Base-by-base conservation (phyloP, 2,113 vertebrate species). In the Butorides virescens region DNA sequence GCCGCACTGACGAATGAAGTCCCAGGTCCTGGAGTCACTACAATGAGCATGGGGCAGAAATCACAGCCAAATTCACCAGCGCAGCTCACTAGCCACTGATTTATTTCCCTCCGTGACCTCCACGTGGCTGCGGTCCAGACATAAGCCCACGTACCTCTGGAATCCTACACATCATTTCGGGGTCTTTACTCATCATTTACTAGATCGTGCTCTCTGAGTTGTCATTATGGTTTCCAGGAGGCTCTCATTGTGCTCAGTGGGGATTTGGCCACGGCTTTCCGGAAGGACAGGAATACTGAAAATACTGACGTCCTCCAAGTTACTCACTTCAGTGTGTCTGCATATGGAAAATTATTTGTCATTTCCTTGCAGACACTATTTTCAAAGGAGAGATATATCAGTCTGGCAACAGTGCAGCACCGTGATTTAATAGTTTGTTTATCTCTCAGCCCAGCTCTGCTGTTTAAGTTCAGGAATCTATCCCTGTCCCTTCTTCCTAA, bases 401-500 rank as follows among this genome's bases (percentile, higher is more conserved):
- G 53, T 22, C 92, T 95, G 92, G 89, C 91, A 95, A 20, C 13
- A 21, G 77, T 0, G 5, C 77, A 95, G 89, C 80, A 59, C 74
- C 1, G 8, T 94, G 88, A 95, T 93, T 96, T 91, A 96, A 78
- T 68, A 62, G 86, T 87, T 95, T 96, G 90, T 95, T 97, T 97
- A 94, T 92, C 94, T 91, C 91, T 49, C 84, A 87, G 70, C 44
- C 66, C 83, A 85, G 70, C 61, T 92, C 74, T 67, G 86, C 91
- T 50, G 50, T 47, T 61, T 53, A 34, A 94, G 74, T 18, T 79
- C 62, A 82, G 5, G 8, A 62, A 62, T 79, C 70, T 49, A 65
- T 62, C 50, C 73, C 29, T 39, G 46, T 76, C 53, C 56, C 42
- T 65, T 94, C 84, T 92, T 87, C 44, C 65, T 62, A 42, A 61